A percentile compares a stretch with the other conserved stretches of the same genome.
phyloP scores from a whole-genome alignment of 1,140 invertebrate species.

The Pseudomyrmex pallidus region DNA sequence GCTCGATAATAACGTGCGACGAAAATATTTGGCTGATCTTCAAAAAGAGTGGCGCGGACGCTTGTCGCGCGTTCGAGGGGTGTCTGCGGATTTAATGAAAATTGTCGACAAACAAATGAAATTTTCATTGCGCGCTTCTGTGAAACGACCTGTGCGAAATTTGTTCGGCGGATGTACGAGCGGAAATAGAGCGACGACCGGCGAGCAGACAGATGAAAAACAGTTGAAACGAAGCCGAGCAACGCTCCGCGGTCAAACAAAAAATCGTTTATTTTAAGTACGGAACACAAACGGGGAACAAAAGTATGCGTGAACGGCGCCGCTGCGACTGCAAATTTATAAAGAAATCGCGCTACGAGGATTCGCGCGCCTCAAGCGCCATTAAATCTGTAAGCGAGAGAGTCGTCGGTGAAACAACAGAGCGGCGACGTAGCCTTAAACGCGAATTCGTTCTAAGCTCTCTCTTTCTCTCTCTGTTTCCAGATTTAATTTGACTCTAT shows the following conservation, averaged over 20 bases:
- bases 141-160: slow-evolving; percentile 56
- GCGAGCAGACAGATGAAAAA: slow-evolving; percentile 61
- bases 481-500: slow-evolving; percentile 42
- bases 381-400: slow-evolving; percentile 7
- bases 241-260: slow-evolving; percentile 55
- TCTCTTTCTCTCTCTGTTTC: neutral
- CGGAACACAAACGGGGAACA: slow-evolving; percentile 17
- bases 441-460: neutral
- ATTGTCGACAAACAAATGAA: slow-evolving; percentile 69
- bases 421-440: neutral
- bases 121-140: slow-evolving; percentile 65
- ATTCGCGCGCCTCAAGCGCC: neutral
- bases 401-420: slow-evolving; percentile 30
- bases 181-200: slow-evolving; percentile 14
- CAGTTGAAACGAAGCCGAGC: slow-evolving; percentile 54
- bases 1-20: slow-evolving; percentile 64
- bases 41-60: slow-evolving; percentile 54
- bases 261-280: slow-evolving; percentile 56
- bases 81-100: slow-evolving; percentile 73
- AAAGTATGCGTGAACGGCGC: neutral
- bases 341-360: neutral
- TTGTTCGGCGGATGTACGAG: slow-evolving; percentile 43
- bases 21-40: slow-evolving; percentile 68
- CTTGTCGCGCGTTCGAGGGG: slow-evolving; percentile 54
- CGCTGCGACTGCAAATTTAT: no score